A percentile compares a stretch with the other conserved stretches of the same genome.
Evolutionary conservation across 64 coral and sea anemone genomes (phyloP).

Genomic region (Trachythela sp.): DNA sequence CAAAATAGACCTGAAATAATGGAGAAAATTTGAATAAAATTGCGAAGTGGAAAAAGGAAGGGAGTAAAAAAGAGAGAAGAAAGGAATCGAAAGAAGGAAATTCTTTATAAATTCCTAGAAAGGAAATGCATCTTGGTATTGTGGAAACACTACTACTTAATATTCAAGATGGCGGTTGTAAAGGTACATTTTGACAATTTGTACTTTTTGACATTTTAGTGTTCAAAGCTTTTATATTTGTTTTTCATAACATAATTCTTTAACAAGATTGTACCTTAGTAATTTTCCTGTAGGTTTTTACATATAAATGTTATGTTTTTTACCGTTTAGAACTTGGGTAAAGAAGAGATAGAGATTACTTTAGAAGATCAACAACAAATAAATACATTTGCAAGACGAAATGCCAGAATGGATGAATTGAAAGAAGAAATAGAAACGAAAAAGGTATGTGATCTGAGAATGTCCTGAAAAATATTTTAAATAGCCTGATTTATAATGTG

Average conservation of each 20-base stretch:
- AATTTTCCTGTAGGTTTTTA: no score
- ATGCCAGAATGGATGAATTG: slow-evolving; percentile 65
- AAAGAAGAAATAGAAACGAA: slow-evolving; percentile 85
- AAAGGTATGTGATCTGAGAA: slow-evolving; percentile 43
- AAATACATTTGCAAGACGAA: slow-evolving; percentile 94
- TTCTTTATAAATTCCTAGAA: neutral
- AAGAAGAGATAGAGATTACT: slow-evolving; percentile 84
- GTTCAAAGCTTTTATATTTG: neutral
- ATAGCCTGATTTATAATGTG: no score
- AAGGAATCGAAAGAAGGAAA: neutral
- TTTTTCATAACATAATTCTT: neutral
- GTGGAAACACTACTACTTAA: no score
- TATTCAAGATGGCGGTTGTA: slow-evolving; percentile 4
- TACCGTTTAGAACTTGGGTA: neutral
- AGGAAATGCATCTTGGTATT: neutral
- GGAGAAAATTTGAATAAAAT: no score
- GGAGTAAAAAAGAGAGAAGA: no score
- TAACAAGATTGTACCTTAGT: no score
- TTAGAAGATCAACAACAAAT: slow-evolving; percentile 95
- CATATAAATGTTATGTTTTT: neutral
- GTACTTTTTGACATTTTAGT: neutral
- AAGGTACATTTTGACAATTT: slow-evolving; percentile 10
- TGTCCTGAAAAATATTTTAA: no score
- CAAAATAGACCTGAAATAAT: no score
- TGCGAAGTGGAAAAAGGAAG: no score